Evolutionary conservation across 2,797 vertebrate genomes (phyloP).

Genomic region (Miichthys miiuy): DNA sequence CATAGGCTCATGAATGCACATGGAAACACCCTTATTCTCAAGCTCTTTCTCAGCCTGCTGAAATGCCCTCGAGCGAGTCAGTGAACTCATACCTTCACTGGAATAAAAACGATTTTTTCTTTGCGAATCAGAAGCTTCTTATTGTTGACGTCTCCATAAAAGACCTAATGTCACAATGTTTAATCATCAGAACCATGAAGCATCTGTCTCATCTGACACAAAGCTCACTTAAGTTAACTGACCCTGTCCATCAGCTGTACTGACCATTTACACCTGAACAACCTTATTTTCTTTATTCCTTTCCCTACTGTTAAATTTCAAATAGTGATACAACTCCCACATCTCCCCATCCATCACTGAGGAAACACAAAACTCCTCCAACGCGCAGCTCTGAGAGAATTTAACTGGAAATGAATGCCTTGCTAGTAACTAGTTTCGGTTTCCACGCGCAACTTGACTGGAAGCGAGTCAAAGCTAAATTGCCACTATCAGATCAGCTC

Average conservation of each 20-base stretch:
- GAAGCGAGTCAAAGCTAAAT: neutral
- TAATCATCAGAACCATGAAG: neutral
- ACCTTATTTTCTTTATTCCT: neutral
- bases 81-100: neutral
- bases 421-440: neutral
- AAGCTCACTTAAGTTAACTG: neutral
- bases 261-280: neutral
- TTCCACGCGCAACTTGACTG: neutral
- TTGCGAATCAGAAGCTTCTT: neutral
- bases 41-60: neutral
- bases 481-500: neutral
- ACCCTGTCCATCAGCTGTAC: neutral
- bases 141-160: neutral
- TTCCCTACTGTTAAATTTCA: neutral
- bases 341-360: neutral
- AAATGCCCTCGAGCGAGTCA: conserved; percentile 4
- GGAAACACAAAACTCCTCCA: neutral
- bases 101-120: neutral
- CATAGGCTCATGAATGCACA: neutral
- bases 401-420: neutral
- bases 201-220: neutral
- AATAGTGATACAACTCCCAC: neutral
- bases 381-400: neutral
- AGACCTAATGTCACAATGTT: neutral
- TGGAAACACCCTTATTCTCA: neutral